phyloP scores from a whole-genome alignment of 2,797 vertebrate species.

The Distichodus sexfasciatus region DNA sequence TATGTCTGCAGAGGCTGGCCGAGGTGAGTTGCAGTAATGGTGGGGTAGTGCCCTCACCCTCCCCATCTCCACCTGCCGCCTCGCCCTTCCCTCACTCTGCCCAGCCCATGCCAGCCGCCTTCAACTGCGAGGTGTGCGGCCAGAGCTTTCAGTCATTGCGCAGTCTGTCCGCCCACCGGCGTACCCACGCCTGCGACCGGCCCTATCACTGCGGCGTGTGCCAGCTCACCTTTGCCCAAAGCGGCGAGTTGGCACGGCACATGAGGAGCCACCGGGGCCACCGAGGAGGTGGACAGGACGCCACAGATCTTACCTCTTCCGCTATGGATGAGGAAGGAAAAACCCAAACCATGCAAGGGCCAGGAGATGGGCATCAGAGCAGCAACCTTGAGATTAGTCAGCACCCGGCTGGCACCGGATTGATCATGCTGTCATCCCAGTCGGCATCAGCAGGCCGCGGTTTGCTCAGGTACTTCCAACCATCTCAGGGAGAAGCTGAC shows the following conservation, averaged over 20 bases:
- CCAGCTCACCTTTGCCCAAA: conserved; percentile 72
- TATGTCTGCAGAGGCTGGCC: conserved; percentile 72
- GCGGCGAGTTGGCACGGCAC: conserved; percentile 77
- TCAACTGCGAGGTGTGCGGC: conserved; percentile 73
- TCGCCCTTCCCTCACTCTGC: conserved; percentile 67
- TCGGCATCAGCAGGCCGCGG: conserved; percentile 54
- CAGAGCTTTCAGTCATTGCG: conserved; percentile 79
- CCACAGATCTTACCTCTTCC: conserved; percentile 45
- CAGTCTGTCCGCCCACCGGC: conserved; percentile 79
- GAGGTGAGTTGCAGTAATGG: conserved; percentile 60
- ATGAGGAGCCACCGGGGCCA: conserved; percentile 70
- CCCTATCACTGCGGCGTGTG: conserved; percentile 79
- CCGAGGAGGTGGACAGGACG: conserved; percentile 52
- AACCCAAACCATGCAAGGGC: conserved; percentile 56
- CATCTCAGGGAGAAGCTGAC: conserved; percentile 63
- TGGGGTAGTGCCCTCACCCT: conserved; percentile 65
- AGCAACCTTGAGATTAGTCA: conserved; percentile 63
- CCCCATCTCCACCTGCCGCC: conserved; percentile 68
- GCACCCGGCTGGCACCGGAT: conserved; percentile 58
- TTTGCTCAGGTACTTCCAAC: conserved; percentile 67
- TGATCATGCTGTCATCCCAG: conserved; percentile 66
- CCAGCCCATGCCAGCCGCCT: conserved; percentile 43
- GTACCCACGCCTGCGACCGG: conserved; percentile 72
- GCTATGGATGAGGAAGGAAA: conserved; percentile 53
- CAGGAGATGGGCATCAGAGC: conserved; percentile 47